Evolutionary conservation across 2,888 invertebrate species (phyloP).

Genomic region (Teleiodes luculella): DNA sequence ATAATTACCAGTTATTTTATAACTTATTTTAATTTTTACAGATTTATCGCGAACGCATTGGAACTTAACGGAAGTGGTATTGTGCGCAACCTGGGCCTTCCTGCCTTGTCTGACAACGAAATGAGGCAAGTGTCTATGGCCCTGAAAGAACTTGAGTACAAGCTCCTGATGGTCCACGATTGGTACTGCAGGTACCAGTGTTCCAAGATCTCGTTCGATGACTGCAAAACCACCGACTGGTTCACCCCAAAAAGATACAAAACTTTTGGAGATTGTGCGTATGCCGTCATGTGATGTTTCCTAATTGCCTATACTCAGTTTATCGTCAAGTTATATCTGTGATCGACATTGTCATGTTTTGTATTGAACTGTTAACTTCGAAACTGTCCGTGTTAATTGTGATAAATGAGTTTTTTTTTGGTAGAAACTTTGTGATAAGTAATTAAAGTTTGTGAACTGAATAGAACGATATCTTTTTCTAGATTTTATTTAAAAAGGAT

Average conservation of each 20-base stretch:
- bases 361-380: too few species aligned
- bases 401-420: too few species aligned
- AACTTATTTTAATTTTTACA: constrained; percentile 27
- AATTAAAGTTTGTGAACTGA: too few species aligned
- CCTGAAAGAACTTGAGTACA: constrained; percentile 45
- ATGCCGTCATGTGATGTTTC: constrained; percentile 38
- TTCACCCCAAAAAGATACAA: constrained; percentile 36
- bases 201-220: constrained; percentile 40
- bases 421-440: too few species aligned
- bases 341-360: too few species aligned
- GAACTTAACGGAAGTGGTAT: constrained; percentile 70
- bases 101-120: constrained; percentile 64
- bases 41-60: constrained; percentile 62
- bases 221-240: constrained; percentile 40
- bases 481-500: too few species aligned
- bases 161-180: constrained; percentile 38
- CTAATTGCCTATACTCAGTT: too few species aligned
- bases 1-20: too few species aligned
- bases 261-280: constrained; percentile 58
- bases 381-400: too few species aligned
- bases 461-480: too few species aligned
- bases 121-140: constrained; percentile 54
- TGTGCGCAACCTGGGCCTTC: constrained; percentile 64
- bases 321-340: too few species aligned
- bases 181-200: constrained; percentile 54